Conservation (phyloP, 2,113 vertebrate species). For the Jacana jacana region DNA sequence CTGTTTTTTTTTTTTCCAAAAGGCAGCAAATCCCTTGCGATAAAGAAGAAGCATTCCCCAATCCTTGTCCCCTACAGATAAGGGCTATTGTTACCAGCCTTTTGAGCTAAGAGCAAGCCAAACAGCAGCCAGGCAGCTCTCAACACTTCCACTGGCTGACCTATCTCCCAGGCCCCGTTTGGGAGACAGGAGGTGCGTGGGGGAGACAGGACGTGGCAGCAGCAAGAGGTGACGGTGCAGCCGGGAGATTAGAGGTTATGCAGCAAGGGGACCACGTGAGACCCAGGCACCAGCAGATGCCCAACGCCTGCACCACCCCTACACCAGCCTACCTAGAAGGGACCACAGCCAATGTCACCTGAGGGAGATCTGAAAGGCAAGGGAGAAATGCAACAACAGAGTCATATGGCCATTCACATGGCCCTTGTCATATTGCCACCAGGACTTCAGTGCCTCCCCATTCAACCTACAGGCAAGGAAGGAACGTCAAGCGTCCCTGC, state of each 20-base stretch:
- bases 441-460: background rate
- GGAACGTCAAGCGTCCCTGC: background rate
- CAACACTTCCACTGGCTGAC: background rate
- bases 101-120: background rate
- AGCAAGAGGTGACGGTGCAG: background rate
- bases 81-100: background rate
- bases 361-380: background rate
- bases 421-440: background rate
- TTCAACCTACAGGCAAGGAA: background rate
- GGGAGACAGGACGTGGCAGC: background rate
- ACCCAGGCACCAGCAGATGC: background rate
- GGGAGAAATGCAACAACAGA: background rate
- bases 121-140: background rate
- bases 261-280: background rate
- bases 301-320: background rate
- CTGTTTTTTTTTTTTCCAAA: background rate
- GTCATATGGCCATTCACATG: rapidly evolving
- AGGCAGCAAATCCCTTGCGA: background rate
- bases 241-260: rapidly evolving
- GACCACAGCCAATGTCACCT: rapidly evolving
- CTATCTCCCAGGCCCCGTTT: background rate
- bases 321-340: rapidly evolving
- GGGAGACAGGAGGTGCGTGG: rapidly evolving
- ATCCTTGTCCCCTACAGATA: background rate
- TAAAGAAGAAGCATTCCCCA: background rate